These are phyloP conservation scores for Noctua pronuba DNA, from an alignment of 2,888 invertebrate genomes.

Conservation along the genomic window DNA sequence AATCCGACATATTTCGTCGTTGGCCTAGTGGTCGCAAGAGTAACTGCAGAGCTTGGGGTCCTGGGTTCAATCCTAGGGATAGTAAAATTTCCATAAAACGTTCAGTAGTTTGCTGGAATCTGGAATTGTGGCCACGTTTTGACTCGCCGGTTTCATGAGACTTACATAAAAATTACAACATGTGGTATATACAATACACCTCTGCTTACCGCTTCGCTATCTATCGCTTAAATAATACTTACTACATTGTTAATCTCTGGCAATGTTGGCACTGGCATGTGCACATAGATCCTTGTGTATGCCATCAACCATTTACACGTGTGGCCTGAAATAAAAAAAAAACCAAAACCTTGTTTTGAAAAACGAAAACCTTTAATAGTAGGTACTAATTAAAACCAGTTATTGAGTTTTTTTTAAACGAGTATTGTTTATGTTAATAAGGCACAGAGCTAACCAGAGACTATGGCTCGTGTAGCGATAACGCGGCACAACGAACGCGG, in stretches of 20 bases:
- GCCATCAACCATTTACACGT: not conserved
- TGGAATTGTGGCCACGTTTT: too few species aligned
- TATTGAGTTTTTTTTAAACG: not conserved
- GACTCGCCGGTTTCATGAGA: too few species aligned
- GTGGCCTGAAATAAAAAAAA: not conserved
- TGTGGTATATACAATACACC: not conserved
- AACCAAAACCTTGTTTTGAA: too few species aligned
- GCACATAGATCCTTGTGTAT: not conserved
- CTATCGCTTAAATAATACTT: too few species aligned
- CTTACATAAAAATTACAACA: not conserved
- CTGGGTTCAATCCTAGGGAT: not conserved
- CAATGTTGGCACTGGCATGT: not conserved
- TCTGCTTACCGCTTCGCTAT: not conserved
- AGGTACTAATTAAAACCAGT: constrained; percentile 5
- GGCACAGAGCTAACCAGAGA: not conserved
- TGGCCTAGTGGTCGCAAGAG: not conserved
- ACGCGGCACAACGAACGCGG: constrained; percentile 13
- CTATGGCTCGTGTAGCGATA: constrained; percentile 47
- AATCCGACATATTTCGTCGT: constrained; percentile 1
- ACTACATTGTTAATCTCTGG: not conserved
- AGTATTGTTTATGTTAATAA: constrained; percentile 18
- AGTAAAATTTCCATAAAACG: not conserved
- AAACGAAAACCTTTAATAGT: not conserved
- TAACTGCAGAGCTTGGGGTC: not conserved
- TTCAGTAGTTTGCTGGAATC: not conserved